Base-by-base conservation (phyloP, 1,140 invertebrate genomes). In the Euwallacea similis region DNA sequence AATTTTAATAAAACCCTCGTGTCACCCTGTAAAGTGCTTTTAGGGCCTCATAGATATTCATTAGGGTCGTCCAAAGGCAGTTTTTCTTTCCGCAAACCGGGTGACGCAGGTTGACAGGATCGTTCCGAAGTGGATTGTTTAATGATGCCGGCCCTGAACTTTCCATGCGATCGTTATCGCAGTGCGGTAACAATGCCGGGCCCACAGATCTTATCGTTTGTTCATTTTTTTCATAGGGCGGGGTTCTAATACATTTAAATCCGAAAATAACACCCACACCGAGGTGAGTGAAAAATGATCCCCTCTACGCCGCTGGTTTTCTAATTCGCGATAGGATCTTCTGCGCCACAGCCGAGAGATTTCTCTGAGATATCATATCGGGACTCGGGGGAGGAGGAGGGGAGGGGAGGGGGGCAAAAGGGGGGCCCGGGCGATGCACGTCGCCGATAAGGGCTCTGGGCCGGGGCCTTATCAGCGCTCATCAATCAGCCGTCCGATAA, bases 381-480 rank as follows among this genome's bases (percentile, higher is more conserved):
- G 65, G 42, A 41, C 55, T n/a, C 41, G 41, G n/a, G 44, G 62
- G 16, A 42, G 15, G 46, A 44, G 54, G 33, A 46, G 16, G 56
- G 44, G 63, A 65, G 47, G 9, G 72, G 16, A 56, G 43, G 59
- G 21, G 42, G 15, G 33, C 59, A 77, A 61, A 55, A 55, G 43
- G 50, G 64, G 42, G 41, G 42, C 58, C 21, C 43, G 9, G 56
- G 13, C 66, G 66, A 68, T 68, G 66, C 66, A 68, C 66, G 66
- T 68, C 58, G 43, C 66, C 46, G 79, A 80, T 80, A 80, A 80
- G 73, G 46, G 73, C 69, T 71, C 71, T 33, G 75, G 75, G 72
- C 78, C 74, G 61, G 73, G 67, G 73, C 74, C 74, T 78, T 80
- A 80, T 80, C 79, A 74, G 59, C 68, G 66, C 58, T 69, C 67